Percentiles rank a stretch among this genome's conserved stretches.
These are phyloP conservation scores for Cryptotis parvus DNA, from an alignment of 2,113 vertebrate species.

Conservation along the genomic window DNA sequence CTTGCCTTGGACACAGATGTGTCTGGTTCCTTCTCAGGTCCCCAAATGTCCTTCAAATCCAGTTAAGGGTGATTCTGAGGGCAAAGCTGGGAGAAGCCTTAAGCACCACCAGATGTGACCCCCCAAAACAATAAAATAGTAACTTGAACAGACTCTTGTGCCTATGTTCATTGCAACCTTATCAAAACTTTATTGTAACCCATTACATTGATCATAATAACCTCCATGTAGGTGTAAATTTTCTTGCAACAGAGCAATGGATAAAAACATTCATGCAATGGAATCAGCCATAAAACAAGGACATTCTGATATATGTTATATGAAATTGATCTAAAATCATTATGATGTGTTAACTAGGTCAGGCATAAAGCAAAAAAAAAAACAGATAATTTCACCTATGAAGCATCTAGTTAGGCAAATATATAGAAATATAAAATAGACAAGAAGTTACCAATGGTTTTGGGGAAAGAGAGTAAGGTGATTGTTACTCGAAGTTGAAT, in stretches of 20 bases:
- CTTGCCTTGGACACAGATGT: no score
- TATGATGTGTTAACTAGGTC: not conserved
- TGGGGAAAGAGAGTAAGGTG: not conserved
- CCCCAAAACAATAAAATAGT: no score
- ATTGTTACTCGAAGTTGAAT: not conserved
- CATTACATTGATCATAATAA: not conserved
- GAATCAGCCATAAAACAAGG: not conserved
- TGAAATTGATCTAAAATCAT: not conserved
- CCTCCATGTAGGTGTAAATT: not conserved
- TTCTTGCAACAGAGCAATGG: not conserved
- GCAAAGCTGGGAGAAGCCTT: no score
- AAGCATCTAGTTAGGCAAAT: not conserved
- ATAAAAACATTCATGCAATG: not conserved
- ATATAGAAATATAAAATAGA: not conserved
- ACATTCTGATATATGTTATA: not conserved
- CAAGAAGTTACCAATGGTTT: not conserved
- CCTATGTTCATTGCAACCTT: not conserved
- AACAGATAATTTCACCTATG: not conserved
- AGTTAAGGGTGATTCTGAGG: no score
- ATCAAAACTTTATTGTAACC: not conserved
- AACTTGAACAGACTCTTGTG: not conserved
- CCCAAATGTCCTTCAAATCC: no score
- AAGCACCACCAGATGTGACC: no score
- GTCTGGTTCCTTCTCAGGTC: no score
- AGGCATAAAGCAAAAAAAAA: not conserved